Evolutionary conservation across 2,888 invertebrate species (phyloP).

Genomic region (Athalia circularis): DNA sequence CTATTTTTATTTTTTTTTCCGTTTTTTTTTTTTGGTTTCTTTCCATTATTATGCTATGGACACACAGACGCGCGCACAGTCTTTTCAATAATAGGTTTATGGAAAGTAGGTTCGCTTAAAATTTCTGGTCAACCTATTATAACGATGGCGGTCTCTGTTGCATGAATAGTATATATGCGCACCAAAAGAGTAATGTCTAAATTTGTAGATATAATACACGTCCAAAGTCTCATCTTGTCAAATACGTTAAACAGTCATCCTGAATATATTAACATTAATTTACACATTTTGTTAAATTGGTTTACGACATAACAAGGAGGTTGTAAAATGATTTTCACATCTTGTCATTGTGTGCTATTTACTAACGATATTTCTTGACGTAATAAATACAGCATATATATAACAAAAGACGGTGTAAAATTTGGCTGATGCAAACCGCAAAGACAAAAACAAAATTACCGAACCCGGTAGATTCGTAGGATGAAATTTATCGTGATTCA

Average conservation of each 20-base stretch:
- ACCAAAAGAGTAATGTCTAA: slow-evolving; percentile 38
- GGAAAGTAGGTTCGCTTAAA: slow-evolving; percentile 34
- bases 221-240: slow-evolving; percentile 20
- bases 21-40: not conserved
- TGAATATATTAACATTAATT: slow-evolving; percentile 63
- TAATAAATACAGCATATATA: slow-evolving; percentile 4
- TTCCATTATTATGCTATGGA: not conserved
- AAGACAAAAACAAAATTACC: too few species aligned
- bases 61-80: slow-evolving; percentile 25
- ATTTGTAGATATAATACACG: slow-evolving; percentile 38
- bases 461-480: not conserved
- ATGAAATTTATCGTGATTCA: too few species aligned
- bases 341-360: slow-evolving; percentile 47
- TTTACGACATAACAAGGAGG: slow-evolving; percentile 59
- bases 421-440: not conserved
- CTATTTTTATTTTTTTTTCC: not conserved
- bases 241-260: slow-evolving; percentile 44
- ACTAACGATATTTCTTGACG: slow-evolving; percentile 36
- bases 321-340: slow-evolving; percentile 58
- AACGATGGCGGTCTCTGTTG: slow-evolving; percentile 5
- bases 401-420: not conserved
- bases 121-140: slow-evolving; percentile 26
- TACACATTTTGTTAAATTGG: slow-evolving; percentile 63
- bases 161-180: slow-evolving; percentile 22
- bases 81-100: slow-evolving; percentile 43